Evolutionary conservation across 1,140 invertebrate species (phyloP), one percentile per base, ranked within the genome.

Genomic region (Drosophila navojoa): DNA sequence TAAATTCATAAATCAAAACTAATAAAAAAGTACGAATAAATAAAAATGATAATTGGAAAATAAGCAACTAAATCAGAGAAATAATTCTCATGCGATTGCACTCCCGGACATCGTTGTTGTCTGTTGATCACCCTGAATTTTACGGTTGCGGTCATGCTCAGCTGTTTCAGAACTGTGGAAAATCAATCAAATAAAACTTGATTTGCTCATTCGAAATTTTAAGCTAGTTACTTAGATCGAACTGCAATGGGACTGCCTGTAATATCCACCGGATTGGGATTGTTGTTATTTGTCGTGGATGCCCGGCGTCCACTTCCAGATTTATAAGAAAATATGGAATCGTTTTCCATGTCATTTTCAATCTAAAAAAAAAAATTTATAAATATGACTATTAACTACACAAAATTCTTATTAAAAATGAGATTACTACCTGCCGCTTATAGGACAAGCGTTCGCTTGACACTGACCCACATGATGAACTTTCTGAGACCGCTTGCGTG

Each of bases 391-490:
- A 27, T 27, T 27, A 3, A 27, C 4, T 27, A 27, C 4, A 3
- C 25, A 27, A 4, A 4, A n/a, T n/a, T n/a, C n/a, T n/a, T n/a
- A n/a, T n/a, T n/a, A 27, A 27, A 3, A 27, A 27, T 27, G 0
- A 49, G 95, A 94, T 67, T 6, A 81, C 85, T 76, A 92, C 90
- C 61, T 92, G 91, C 16, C 91, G 75, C 71, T 92, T 92, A 53
- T 91, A 91, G 53, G 90, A 92, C 40, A 96, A 92, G 64, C 95
- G 93, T 91, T 97, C 96, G 69, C 96, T 96, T 22, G 96, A 96
- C 82, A 97, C 96, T 52, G 96, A 97, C 11, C 96, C 96, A 84
- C 96, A 96, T 47, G 96, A 96, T 19, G 96, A 96, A 91, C 96
- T 96, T 84, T 97, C 96, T 11, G 91, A 92, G 7, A 92, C 91